phyloP scores from a whole-genome alignment of 2,113 vertebrate species.

The Colistium nudipinnis region DNA sequence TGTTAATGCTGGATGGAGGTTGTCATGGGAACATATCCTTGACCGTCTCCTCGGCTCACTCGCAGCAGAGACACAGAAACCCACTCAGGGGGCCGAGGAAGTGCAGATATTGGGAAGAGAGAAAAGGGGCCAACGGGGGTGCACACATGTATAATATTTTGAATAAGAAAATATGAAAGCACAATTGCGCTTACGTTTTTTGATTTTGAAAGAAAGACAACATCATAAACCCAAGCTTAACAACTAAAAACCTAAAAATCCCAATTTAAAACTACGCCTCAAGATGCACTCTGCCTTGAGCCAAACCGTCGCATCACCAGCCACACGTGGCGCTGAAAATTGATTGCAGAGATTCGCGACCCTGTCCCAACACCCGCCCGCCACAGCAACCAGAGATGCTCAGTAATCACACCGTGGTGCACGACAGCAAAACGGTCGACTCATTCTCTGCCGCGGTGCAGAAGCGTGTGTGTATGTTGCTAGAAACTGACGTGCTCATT shows the following conservation, averaged over 20 bases:
- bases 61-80: slow-evolving; percentile 37
- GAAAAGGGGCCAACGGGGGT: neutral
- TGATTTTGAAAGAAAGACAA: too few relatives aligned
- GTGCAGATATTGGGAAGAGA: neutral
- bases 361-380: slow-evolving; percentile 25
- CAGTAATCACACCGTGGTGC: slow-evolving; percentile 46
- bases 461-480: neutral
- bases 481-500: neutral
- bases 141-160: neutral
- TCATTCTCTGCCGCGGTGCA: too few relatives aligned
- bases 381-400: slow-evolving; percentile 27
- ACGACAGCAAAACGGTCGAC: slow-evolving; percentile 17
- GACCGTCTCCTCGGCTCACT: slow-evolving; percentile 43
- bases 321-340: too few relatives aligned
- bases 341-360: slow-evolving; percentile 51
- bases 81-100: slow-evolving; percentile 24
- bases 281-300: too few relatives aligned
- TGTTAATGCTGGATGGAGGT: slow-evolving; percentile 53
- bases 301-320: too few relatives aligned
- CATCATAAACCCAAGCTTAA: too few relatives aligned
- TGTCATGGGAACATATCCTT: slow-evolving; percentile 75
- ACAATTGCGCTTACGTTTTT: slow-evolving; percentile 1
- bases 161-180: neutral
- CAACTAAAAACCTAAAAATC: too few relatives aligned
- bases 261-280: too few relatives aligned